phyloP scores from a whole-genome alignment of 2,888 invertebrate species.

The Zelleria hepariella region DNA sequence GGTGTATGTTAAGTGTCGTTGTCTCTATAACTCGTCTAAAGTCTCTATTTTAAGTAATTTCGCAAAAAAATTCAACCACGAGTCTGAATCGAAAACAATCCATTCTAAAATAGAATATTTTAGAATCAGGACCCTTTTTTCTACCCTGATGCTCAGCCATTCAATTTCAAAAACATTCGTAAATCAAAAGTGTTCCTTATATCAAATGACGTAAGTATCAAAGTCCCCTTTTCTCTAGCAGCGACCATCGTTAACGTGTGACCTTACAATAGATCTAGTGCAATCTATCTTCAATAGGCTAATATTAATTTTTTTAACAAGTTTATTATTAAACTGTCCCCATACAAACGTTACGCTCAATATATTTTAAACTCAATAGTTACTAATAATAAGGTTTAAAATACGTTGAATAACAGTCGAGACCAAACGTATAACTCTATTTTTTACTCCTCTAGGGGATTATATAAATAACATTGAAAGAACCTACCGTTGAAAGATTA shows the following conservation, averaged over 20 bases:
- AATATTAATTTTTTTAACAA: slow-evolving; percentile 51
- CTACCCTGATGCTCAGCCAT: background rate
- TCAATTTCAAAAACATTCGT: background rate
- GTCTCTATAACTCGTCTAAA: slow-evolving; percentile 53
- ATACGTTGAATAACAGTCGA: background rate
- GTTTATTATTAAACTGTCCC: slow-evolving; percentile 22
- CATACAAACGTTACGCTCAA: background rate
- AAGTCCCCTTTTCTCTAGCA: background rate
- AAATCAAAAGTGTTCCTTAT: background rate
- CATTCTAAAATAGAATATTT: background rate
- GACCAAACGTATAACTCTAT: slow-evolving; percentile 30
- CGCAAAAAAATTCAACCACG: slow-evolving; percentile 2
- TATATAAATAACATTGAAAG: slow-evolving; percentile 40
- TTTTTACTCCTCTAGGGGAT: slow-evolving; percentile 36
- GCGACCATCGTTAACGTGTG: slow-evolving; percentile 6
- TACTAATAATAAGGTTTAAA: background rate
- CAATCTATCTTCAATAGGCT: slow-evolving; percentile 44
- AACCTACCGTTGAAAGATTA: slow-evolving; percentile 23
- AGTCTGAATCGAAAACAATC: background rate
- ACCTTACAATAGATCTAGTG: slow-evolving; percentile 39
- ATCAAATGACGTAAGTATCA: background rate
- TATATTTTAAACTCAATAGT: background rate
- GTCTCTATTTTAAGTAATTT: slow-evolving; percentile 14
- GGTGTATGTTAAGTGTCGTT: slow-evolving; percentile 58
- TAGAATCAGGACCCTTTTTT: background rate